These are phyloP conservation scores for Cepaea hortensis DNA, from an alignment of 2,888 invertebrate species.

Conservation along the genomic window DNA sequence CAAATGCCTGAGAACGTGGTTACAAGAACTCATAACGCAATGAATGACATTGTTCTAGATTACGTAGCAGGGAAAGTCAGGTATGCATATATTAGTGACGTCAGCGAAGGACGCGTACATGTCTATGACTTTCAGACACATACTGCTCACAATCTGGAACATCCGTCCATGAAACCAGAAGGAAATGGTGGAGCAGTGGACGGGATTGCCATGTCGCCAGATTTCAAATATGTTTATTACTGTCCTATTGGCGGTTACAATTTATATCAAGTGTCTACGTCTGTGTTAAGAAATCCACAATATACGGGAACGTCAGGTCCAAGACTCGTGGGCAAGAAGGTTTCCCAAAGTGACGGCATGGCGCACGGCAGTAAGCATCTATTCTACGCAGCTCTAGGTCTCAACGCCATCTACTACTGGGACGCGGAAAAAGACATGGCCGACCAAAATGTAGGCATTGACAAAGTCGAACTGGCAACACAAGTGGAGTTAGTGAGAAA, in stretches of 20 bases:
- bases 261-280: slow-evolving; percentile 60
- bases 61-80: slow-evolving; percentile 60
- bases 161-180: slow-evolving; percentile 57
- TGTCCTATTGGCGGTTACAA: slow-evolving; percentile 60
- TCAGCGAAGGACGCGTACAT: slow-evolving; percentile 57
- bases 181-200: slow-evolving; percentile 57
- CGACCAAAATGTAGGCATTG: slow-evolving; percentile 53
- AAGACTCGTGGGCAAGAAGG: slow-evolving; percentile 59
- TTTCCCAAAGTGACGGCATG: slow-evolving; percentile 60
- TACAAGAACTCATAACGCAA: slow-evolving; percentile 55
- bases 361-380: slow-evolving; percentile 59
- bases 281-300: slow-evolving; percentile 53
- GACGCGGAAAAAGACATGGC: slow-evolving; percentile 53
- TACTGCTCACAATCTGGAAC: slow-evolving; percentile 56
- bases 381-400: slow-evolving; percentile 59
- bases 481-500: slow-evolving; percentile 45
- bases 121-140: slow-evolving; percentile 60
- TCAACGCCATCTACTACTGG: slow-evolving; percentile 62
- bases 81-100: slow-evolving; percentile 65
- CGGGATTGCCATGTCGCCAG: slow-evolving; percentile 66
- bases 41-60: slow-evolving; percentile 66
- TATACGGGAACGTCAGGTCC: slow-evolving; percentile 41
- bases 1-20: slow-evolving; percentile 60
- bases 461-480: slow-evolving; percentile 53
- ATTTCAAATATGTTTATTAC: slow-evolving; percentile 63